Evolutionary conservation across 2,113 vertebrate species (phyloP), one percentile per base, ranked within the genome.

Genomic region (Hippocampus abdominalis): DNA sequence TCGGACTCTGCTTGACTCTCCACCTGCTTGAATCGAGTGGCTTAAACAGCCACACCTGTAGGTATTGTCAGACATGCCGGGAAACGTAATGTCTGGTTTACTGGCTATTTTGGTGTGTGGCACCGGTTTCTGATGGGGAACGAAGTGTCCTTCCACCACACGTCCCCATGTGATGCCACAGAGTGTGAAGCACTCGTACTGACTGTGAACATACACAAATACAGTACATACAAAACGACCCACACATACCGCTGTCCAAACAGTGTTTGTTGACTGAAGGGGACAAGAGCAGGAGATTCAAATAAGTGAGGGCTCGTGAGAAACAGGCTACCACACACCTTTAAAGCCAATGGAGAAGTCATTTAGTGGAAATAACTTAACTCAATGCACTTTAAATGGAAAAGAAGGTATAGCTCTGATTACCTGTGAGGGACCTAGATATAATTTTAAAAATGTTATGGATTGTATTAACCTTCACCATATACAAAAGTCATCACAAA

Each of bases 161-260:
- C 4, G 5, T 36, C 32, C 32, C 32, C 5, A 0, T 36, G 32
- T 36, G 32, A 36, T 36, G 32, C 32, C 32, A 36, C 32, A 62
- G 66, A 78, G 63, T 79, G 74, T 79, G 79, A 23, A 74, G 80
- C 85, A 79, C 87, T 85, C 48, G 39, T 78, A 82, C 86, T 81
- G 87, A 83, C 85, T 77, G 76, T 81, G 68, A 44, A 64, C 64
- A 62, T 57, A 27, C 32, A 70, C 42, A 62, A 64, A 80, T 46
- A 59, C 27, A 64, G 79, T 46, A 59, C 27, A 74, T 39, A 75
- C 65, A 63, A 65, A 74, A 64, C 69, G 25, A 67, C n/a, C 64
- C 49, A 75, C 39, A 54, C 64, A 63, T 27, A 82, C 80, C 69
- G 82, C 89, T 92, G 86, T 80, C 77, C 87, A 94, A 92, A 93